Percentiles rank a stretch among this genome's conserved stretches.
These are phyloP conservation scores for Epizoanthus ramosus DNA, from an alignment of 92 coral and sea anemone species.

Conservation along the genomic window DNA sequence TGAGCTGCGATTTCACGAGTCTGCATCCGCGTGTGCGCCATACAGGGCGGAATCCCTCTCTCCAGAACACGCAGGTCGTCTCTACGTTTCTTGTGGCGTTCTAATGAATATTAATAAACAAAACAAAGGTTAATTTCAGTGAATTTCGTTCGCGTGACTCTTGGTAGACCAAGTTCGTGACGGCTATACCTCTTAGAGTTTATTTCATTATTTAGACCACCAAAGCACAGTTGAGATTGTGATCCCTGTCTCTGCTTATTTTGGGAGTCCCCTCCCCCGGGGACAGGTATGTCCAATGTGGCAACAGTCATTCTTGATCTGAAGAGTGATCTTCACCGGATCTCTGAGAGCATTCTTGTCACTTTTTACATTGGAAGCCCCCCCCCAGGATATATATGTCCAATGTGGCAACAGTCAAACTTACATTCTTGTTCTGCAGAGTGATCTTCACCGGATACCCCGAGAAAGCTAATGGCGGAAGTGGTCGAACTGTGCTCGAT, in stretches of 20 bases:
- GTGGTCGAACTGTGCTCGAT: constrained; percentile 10
- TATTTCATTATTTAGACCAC: too few relatives aligned
- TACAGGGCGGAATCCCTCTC: constrained; percentile 4
- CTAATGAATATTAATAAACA: neutral
- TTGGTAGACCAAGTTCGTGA: too few relatives aligned
- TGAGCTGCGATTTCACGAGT: constrained; percentile 16
- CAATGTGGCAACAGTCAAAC: neutral
- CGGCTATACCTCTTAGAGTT: too few relatives aligned
- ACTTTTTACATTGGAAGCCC: too few relatives aligned
- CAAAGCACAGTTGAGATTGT: too few relatives aligned
- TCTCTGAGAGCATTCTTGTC: neutral
- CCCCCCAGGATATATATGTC: too few relatives aligned
- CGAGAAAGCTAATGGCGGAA: neutral
- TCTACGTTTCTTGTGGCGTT: neutral
- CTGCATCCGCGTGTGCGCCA: constrained; percentile 55
- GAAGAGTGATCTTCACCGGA: constrained; percentile 14
- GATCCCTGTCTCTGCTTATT: too few relatives aligned
- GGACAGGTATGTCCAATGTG: too few relatives aligned
- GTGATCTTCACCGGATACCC: constrained; percentile 14
- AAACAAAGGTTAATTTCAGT: neutral
- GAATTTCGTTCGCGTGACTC: too few relatives aligned
- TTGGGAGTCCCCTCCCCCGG: neutral
- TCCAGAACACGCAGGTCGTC: constrained; percentile 49
- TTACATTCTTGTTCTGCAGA: constrained; percentile 14
- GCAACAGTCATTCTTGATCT: neutral